Evolutionary conservation across 2,797 vertebrate species (phyloP).

Genomic region (Diceros bicornis): DNA sequence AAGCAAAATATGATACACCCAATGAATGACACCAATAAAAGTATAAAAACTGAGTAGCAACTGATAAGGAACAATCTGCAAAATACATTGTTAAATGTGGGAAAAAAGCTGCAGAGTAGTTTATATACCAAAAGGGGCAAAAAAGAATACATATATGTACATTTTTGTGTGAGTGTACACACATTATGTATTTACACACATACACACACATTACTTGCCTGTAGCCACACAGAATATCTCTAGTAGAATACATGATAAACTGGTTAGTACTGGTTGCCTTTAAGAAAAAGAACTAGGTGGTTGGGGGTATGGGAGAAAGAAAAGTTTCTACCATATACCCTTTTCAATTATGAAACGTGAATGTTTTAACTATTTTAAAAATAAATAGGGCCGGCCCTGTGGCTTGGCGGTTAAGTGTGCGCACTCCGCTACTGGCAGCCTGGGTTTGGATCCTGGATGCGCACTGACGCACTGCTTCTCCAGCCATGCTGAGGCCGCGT

Average conservation of each 20-base stretch:
- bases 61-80: not conserved
- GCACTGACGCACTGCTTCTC: too few species aligned
- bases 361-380: conserved; percentile 37
- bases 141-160: not conserved
- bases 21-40: not conserved
- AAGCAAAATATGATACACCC: not conserved
- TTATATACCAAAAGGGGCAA: not conserved
- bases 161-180: not conserved
- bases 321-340: not conserved
- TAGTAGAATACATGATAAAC: not conserved
- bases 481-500: too few species aligned
- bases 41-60: not conserved
- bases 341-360: not conserved
- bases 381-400: not conserved
- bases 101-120: not conserved
- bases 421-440: too few species aligned
- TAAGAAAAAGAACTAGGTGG: not conserved
- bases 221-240: not conserved
- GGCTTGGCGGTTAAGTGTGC: too few species aligned
- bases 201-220: not conserved
- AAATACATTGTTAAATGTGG: not conserved
- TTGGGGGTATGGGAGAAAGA: not conserved
- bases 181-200: not conserved
- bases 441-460: too few species aligned
- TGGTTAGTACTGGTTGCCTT: not conserved